phyloP scores from a whole-genome alignment of 2,797 vertebrate genomes.

The Paguma larvata region DNA sequence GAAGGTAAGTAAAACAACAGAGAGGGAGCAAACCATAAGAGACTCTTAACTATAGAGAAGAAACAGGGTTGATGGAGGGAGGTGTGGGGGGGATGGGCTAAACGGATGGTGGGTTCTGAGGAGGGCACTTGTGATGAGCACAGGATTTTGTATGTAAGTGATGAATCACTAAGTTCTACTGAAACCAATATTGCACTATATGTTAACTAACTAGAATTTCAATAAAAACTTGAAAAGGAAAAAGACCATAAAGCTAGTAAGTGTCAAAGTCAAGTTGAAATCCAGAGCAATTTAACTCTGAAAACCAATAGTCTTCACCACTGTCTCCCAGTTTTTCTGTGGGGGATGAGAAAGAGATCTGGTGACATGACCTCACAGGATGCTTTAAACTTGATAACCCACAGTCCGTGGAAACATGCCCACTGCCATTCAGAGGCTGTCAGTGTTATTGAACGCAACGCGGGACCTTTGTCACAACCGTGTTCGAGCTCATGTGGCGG shows the following conservation, averaged over 20 bases:
- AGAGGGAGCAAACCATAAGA: no score
- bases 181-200: no score
- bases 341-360: neutral
- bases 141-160: no score
- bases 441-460: neutral
- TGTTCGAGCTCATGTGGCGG: neutral
- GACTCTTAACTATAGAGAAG: no score
- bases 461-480: neutral
- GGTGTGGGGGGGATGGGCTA: no score
- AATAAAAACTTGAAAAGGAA: no score
- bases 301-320: neutral
- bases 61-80: no score
- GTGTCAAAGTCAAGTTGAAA: slow-evolving; percentile 22
- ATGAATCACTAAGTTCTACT: no score
- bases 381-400: neutral
- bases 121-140: no score
- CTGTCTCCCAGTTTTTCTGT: neutral
- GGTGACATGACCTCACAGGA: neutral
- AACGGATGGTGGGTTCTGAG: no score
- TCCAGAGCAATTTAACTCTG: neutral
- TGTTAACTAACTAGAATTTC: no score
- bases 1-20: no score
- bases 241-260: neutral
- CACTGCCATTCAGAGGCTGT: neutral
- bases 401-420: neutral